Evolutionary conservation across 2,113 vertebrate genomes (phyloP).

Genomic region (Serinus canaria): DNA sequence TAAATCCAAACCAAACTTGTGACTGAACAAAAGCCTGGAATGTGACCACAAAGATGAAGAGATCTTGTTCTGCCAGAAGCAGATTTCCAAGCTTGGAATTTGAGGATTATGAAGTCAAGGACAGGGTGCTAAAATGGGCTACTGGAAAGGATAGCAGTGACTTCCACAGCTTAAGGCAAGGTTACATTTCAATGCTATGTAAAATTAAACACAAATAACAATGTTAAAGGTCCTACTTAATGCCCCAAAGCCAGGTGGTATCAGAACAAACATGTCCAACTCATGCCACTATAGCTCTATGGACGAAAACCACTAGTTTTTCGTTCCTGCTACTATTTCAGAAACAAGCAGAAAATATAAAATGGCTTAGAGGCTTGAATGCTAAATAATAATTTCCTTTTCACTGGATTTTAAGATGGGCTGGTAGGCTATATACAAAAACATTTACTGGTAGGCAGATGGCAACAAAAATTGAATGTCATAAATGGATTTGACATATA

Average conservation of each 20-base stretch:
- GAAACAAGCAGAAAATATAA: not conserved
- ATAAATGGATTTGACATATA: not conserved
- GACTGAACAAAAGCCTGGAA: constrained; percentile 79
- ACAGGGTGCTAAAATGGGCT: constrained; percentile 39
- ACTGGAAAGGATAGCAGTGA: constrained; percentile 31
- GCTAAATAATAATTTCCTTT: not conserved
- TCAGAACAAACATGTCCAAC: not conserved
- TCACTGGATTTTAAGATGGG: not conserved
- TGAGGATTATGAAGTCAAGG: constrained; percentile 61
- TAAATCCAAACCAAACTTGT: constrained; percentile 77
- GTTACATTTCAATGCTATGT: not conserved
- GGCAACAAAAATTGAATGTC: not conserved
- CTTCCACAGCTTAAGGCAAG: constrained; percentile 50
- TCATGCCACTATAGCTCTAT: not conserved
- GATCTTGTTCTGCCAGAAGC: constrained; percentile 68
- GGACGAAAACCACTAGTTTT: not conserved
- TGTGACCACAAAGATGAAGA: constrained; percentile 72
- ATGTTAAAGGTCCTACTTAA: constrained; percentile 33
- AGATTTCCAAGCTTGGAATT: constrained; percentile 52
- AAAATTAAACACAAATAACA: constrained; percentile 63
- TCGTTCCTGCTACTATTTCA: not conserved
- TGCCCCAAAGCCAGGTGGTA: constrained; percentile 40
- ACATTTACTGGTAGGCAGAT: not conserved
- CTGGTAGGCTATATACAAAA: not conserved
- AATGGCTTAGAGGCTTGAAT: not conserved